Percentiles rank a stretch among this genome's conserved stretches.
Conservation (phyloP, 1,140 invertebrate genomes). For the Euschistus heros region DNA sequence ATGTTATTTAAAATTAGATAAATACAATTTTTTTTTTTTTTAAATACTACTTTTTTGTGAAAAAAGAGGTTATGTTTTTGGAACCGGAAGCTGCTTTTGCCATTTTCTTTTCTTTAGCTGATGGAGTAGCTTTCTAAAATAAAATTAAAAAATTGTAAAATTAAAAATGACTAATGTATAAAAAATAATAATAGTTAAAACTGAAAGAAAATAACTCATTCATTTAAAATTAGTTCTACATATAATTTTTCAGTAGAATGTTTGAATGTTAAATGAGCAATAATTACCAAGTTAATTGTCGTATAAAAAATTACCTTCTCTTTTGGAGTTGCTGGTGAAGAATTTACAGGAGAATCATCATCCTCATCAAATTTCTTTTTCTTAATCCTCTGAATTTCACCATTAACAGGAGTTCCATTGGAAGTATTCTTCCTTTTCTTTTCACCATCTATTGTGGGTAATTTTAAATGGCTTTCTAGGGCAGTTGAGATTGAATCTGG, state of each 20-base stretch:
- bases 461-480: neutral
- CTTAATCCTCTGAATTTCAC: neutral
- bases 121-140: constrained; percentile 9
- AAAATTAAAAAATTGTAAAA: neutral
- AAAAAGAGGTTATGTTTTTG: constrained; percentile 9
- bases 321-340: neutral
- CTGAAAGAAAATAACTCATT: no score
- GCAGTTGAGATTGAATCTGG: neutral
- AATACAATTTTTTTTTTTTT: neutral
- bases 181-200: no score
- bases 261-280: no score
- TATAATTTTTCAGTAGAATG: no score
- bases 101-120: constrained; percentile 8
- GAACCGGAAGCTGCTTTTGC: constrained; percentile 12
- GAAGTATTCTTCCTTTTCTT: neutral
- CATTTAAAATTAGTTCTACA: no score
- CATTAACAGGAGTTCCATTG: neutral
- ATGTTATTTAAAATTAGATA: no score
- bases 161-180: neutral
- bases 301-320: neutral
- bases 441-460: neutral
- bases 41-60: constrained; percentile 1
- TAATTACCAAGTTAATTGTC: no score
- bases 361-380: constrained; percentile 6
- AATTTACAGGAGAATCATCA: neutral